Evolutionary conservation across 2,113 vertebrate genomes (phyloP).

Genomic region (Cavia aperea): DNA sequence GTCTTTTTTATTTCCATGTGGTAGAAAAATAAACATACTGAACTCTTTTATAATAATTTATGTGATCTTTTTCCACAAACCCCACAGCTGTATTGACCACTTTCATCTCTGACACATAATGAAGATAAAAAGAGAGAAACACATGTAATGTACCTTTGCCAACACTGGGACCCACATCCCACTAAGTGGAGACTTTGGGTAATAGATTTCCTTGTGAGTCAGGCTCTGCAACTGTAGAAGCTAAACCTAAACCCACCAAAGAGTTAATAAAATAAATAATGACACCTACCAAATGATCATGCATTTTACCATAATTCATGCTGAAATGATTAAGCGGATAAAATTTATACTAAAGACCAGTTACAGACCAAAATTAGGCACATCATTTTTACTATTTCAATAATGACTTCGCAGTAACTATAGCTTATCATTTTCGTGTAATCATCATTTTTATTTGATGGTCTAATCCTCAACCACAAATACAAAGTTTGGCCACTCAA

Average conservation of each 20-base stretch:
- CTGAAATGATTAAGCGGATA: constrained; percentile 45
- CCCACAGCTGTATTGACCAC: constrained; percentile 9
- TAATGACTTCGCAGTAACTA: constrained; percentile 24
- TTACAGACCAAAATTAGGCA: constrained; percentile 35
- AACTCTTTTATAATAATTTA: constrained; percentile 16
- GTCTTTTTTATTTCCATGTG: constrained; percentile 4
- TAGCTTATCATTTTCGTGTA: constrained; percentile 31
- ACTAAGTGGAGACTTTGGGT: constrained; percentile 45
- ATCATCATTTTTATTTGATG: constrained; percentile 34
- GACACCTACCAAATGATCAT: constrained; percentile 25
- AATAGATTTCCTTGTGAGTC: constrained; percentile 27
- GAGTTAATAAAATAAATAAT: constrained; percentile 47
- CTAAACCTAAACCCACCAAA: constrained; percentile 45
- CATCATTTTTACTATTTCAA: constrained; percentile 22
- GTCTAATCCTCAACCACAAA: neutral
- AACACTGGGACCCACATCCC: constrained; percentile 12
- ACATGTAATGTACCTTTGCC: neutral
- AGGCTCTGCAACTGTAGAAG: constrained; percentile 12
- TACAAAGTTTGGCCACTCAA: constrained; percentile 2
- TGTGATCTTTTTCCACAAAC: constrained; percentile 27
- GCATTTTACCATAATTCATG: constrained; percentile 35
- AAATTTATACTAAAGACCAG: constrained; percentile 3
- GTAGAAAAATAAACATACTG: neutral
- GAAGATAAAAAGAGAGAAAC: constrained; percentile 17
- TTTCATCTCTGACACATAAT: constrained; percentile 45